Base-by-base conservation (phyloP, 2,113 vertebrate species). In the Beaufortia kweichowensis region DNA sequence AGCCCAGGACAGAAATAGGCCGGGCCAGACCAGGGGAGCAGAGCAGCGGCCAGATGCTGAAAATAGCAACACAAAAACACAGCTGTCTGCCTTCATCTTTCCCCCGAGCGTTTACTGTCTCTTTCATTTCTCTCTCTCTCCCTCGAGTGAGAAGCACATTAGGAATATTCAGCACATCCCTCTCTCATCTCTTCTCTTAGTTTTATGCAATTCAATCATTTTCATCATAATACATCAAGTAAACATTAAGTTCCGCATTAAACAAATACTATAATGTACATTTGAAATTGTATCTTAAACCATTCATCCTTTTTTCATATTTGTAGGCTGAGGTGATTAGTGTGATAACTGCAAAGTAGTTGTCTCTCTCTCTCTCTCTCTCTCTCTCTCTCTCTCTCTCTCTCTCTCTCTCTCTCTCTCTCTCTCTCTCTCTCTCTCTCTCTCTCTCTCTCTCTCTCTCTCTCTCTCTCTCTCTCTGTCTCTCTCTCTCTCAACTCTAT, bases 1-100 rank as follows among this genome's bases (percentile, higher is more conserved):
- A 76, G 76, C 82, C 82, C 79, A 79, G 79, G 77, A 81, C 79
- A 84, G 77, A 84, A 84, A 84, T 84, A 84, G 82, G 79, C 79
- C 74, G 72, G 79, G 82, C 82, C 82, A 81, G 80, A 81, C 79
- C 82, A 84, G 82, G 82, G 82, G 79, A 84, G 77, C 77, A 80
- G 83, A 82, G 77, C 83, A 84, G 83, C 74, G 77, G 83, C 79
- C 70, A 79, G 77, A 75, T 23, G 56, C 73, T 81, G 53, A 79
- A 79, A 84, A 84, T 84, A 84, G 83, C 83, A 81, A 50, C 83
- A 81, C 83, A 79, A 81, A 81, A 81, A 84, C 83, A 84, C 83
- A 84, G 83, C 83, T 84, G 83, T 81, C 79, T 84, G 82, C 76
- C 83, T 84, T 79, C 83, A 84, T 79, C 83, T 74, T 65, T 75